Conservation (phyloP, 2,113 vertebrate species). For the Apodemus speciosus region DNA sequence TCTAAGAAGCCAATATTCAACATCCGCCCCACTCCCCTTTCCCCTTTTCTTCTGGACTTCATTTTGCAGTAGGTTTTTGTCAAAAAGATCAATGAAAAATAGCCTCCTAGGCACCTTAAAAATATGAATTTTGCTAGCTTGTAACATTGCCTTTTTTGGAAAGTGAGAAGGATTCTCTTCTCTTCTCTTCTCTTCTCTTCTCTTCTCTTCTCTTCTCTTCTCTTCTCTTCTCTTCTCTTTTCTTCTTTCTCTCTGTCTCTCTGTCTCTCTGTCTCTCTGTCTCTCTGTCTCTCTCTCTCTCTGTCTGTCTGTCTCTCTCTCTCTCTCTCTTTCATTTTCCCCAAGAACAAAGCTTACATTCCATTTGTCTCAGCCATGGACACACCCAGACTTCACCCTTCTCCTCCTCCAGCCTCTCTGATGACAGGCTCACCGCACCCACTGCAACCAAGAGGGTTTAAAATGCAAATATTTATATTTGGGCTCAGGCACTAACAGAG, state of each 20-base stretch:
- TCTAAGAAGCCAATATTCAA: constrained; percentile 60
- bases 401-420: too few species aligned
- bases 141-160: constrained; percentile 39
- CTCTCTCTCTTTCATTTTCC: too few species aligned
- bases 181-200: too few species aligned
- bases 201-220: too few species aligned
- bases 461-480: constrained; percentile 79
- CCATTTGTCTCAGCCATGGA: constrained; percentile 33
- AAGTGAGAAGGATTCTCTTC: constrained; percentile 59
- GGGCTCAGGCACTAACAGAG: constrained; percentile 68
- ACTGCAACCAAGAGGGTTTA: constrained; percentile 64
- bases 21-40: background rate
- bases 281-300: too few species aligned
- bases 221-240: too few species aligned
- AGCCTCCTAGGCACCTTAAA: constrained; percentile 64
- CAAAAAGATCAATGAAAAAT: constrained; percentile 67
- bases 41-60: background rate
- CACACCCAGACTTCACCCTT: background rate
- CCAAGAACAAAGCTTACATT: constrained; percentile 62
- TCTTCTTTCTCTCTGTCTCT: too few species aligned
- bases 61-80: constrained; percentile 17
- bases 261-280: too few species aligned
- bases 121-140: constrained; percentile 61
- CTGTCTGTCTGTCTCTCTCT: too few species aligned
- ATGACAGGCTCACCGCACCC: constrained; percentile 64